Conservation (phyloP, 2,888 invertebrate species). For the Hydraecia micacea region DNA sequence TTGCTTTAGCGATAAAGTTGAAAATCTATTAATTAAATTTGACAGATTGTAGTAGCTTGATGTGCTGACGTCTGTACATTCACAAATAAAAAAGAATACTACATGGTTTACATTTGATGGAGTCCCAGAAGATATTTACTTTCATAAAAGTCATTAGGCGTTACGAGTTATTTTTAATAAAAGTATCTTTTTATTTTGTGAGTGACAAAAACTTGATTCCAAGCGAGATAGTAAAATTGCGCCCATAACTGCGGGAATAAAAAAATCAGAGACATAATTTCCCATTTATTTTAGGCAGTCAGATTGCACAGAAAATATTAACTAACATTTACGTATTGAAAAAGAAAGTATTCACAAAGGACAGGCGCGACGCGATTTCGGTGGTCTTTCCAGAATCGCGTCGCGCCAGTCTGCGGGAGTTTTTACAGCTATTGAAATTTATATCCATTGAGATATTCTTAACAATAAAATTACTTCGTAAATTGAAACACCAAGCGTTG, state of each 20-base stretch:
- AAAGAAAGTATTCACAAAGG: neutral
- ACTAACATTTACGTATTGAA: neutral
- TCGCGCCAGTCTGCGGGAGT: neutral
- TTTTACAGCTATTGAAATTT: neutral
- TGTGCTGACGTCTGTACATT: too few species aligned
- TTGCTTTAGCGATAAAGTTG: too few species aligned
- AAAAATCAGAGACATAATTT: neutral
- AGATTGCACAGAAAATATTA: neutral
- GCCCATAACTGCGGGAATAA: neutral
- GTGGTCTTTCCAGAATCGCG: too few species aligned
- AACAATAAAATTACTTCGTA: neutral
- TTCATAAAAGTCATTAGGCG: neutral
- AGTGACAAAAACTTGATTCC: neutral
- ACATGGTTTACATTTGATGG: neutral
- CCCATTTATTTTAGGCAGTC: neutral
- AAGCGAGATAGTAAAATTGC: neutral
- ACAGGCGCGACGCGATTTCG: neutral
- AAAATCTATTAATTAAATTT: too few species aligned
- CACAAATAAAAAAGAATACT: neutral
- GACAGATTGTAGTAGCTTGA: too few species aligned
- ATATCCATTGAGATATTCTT: neutral
- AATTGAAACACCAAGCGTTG: neutral
- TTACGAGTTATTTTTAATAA: neutral
- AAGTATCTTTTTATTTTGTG: neutral
- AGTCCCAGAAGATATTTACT: neutral